Conservation (phyloP, 2,888 invertebrate genomes). For the Drosophila anomelani region DNA sequence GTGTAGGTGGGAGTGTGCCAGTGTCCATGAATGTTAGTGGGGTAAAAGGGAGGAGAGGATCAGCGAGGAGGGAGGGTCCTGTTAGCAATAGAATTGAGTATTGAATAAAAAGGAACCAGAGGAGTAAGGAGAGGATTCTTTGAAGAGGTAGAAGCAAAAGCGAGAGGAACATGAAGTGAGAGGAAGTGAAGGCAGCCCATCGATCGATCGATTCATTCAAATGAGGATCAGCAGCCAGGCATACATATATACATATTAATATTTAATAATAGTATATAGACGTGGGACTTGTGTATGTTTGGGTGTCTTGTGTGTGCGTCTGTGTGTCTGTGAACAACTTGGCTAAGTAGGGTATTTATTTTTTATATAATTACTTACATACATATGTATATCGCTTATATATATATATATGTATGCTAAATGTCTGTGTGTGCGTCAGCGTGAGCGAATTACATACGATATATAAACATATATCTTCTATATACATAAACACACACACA, state of each 20-base stretch:
- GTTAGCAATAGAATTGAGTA: slow-evolving; percentile 14
- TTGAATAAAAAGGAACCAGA: not conserved
- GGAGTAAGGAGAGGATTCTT: not conserved
- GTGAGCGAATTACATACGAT: slow-evolving; percentile 17
- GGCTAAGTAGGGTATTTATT: slow-evolving; percentile 74
- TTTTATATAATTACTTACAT: slow-evolving; percentile 51
- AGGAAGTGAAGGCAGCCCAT: slow-evolving; percentile 59
- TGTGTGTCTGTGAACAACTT: slow-evolving; percentile 49
- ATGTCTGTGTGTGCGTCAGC: slow-evolving; percentile 30
- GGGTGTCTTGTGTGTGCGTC: slow-evolving; percentile 68
- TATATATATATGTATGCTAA: slow-evolving; percentile 26
- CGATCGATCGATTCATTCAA: slow-evolving; percentile 65
- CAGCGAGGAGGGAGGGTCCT: not conserved
- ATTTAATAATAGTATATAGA: slow-evolving; percentile 32
- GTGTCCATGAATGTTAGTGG: slow-evolving; percentile 13
- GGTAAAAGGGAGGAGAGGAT: not conserved
- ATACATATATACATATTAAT: slow-evolving; percentile 33
- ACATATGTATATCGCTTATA: slow-evolving; percentile 40
- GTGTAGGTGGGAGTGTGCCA: not conserved
- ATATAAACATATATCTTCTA: slow-evolving; percentile 44
- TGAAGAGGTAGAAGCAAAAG: slow-evolving; percentile 4
- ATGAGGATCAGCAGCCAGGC: slow-evolving; percentile 47
- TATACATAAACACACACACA: slow-evolving; percentile 39
- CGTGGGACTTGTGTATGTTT: slow-evolving; percentile 54
- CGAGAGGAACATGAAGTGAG: slow-evolving; percentile 5